Evolutionary conservation across 2,888 invertebrate species (phyloP).

Genomic region (Camptogramma bilineatum): DNA sequence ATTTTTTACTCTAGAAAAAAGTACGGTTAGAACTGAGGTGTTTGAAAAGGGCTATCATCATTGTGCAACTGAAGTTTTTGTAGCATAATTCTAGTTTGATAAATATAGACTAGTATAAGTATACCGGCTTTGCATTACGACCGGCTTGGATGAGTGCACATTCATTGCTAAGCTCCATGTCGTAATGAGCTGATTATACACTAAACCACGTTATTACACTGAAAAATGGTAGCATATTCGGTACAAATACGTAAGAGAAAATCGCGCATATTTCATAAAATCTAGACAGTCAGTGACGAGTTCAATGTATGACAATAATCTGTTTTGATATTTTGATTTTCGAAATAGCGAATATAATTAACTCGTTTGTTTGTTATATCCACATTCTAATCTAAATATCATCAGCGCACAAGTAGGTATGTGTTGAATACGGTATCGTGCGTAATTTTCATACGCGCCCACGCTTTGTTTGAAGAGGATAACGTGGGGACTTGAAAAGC

Average conservation of each 20-base stretch:
- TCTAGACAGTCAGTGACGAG: not conserved
- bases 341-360: not conserved
- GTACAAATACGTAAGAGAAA: not conserved
- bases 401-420: conserved; percentile 18
- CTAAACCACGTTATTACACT: conserved; percentile 1
- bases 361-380: not conserved
- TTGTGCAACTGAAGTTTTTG: conserved; percentile 57
- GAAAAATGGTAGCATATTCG: conserved; percentile 6
- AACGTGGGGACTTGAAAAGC: conserved; percentile 31
- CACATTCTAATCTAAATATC: conserved; percentile 7
- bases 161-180: conserved; percentile 23
- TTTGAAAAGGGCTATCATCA: conserved; percentile 56
- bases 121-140: conserved; percentile 22
- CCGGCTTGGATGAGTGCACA: conserved; percentile 23
- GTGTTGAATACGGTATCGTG: conserved; percentile 34
- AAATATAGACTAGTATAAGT: conserved; percentile 35
- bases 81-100: conserved; percentile 64
- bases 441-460: conserved; percentile 32
- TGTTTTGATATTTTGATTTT: not conserved
- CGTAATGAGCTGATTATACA: conserved; percentile 19
- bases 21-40: conserved; percentile 49
- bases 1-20: conserved; percentile 45
- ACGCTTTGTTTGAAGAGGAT: conserved; percentile 41
- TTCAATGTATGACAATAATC: no score
- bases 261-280: not conserved